Base-by-base conservation (phyloP, 2,888 invertebrate genomes). In the Morpho achilles region DNA sequence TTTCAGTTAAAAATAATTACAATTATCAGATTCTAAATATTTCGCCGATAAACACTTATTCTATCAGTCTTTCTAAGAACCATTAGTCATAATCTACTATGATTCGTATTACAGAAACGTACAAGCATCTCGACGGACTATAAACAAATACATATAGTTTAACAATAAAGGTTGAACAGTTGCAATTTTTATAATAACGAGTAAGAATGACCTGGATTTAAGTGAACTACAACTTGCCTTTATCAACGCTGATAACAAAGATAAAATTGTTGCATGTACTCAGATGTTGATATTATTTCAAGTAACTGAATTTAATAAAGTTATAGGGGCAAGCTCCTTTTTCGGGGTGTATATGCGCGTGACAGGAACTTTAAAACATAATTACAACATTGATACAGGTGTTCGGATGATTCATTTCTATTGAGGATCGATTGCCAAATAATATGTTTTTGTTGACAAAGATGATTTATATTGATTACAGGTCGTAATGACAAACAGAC, bases 191-290 rank as follows among this genome's bases (percentile, higher is more conserved):
- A 56, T 59, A 80, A 74, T 75, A 79, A 76, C 66, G 72, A 73
- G 61, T 47, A 67, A 69, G 70, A 67, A 67, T 87, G 87, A 86
- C 89, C 89, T 80, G 85, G 87, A 85, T 87, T 80, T 73, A 71
- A 69, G 75, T 75, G 76, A 76, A 68, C 77, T 72, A 75, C 73
- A 73, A 74, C 73, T 74, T 76, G 71, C 75, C 73, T 80, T 86
- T 88, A 88, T 88, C 88, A 80, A 80, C 73, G 65, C 70, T 75
- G 88, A 87, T 89, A 89, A 85, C 75, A 73, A 75, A 83, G 89
- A 89, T 89, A 87, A 88, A 86, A 79, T 69, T 82, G 82, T 80
- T 82, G 71, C 77, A 73, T 72, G 75, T 73, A 52, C 56, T 58
- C 61, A 69, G 70, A 69, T 72, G 71, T 72, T 74, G 70, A 69